Percentiles rank a stretch among this genome's conserved stretches.
Evolutionary conservation across 2,797 vertebrate genomes (phyloP).

Genomic region (Sebastes hubbsi): DNA sequence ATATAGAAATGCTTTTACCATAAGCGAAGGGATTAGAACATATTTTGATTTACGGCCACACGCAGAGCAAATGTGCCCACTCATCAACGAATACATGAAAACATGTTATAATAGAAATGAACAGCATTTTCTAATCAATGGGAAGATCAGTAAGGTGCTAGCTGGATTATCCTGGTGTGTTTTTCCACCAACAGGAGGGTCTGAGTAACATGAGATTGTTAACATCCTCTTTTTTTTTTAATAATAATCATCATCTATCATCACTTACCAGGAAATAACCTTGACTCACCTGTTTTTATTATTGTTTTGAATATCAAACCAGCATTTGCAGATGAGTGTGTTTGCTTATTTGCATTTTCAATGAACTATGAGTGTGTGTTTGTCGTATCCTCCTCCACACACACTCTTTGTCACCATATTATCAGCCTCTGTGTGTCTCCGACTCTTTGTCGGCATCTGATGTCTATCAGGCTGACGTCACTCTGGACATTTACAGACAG

Average conservation of each 20-base stretch:
- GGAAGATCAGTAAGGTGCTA: neutral
- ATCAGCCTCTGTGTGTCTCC: neutral
- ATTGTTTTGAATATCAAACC: slow-evolving; percentile 19
- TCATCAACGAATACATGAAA: neutral
- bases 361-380: neutral
- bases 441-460: slow-evolving; percentile 25
- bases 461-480: slow-evolving; percentile 36
- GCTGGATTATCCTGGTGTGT: neutral
- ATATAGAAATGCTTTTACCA: neutral
- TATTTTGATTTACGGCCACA: slow-evolving; percentile 31
- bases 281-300: neutral
- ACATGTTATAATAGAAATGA: neutral
- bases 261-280: slow-evolving; percentile 13
- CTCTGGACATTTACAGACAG: neutral
- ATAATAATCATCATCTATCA: neutral
- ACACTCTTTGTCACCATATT: neutral
- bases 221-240: neutral
- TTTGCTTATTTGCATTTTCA: neutral
- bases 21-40: slow-evolving; percentile 37
- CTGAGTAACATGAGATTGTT: neutral
- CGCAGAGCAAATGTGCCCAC: neutral
- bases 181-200: neutral
- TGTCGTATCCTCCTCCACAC: neutral
- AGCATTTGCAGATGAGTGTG: neutral
- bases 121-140: neutral